These are phyloP conservation scores for Gymnocephalus cernua DNA, from an alignment of 2,113 vertebrate species.

Conservation along the genomic window DNA sequence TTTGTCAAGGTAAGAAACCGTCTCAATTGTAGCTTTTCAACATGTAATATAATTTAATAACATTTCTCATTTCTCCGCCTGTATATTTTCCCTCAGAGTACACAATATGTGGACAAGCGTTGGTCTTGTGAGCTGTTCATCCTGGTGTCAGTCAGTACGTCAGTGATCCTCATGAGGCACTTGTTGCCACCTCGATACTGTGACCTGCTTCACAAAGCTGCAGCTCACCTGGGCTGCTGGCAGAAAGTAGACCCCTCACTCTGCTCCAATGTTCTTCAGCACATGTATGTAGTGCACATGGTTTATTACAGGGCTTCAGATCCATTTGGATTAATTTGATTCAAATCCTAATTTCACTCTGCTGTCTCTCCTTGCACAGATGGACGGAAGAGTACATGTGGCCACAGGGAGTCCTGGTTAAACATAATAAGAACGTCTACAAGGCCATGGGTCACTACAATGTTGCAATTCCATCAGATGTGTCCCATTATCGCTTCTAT, in stretches of 20 bases:
- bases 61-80: background rate
- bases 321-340: background rate
- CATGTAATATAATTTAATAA: background rate
- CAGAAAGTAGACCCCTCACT: slow-evolving; percentile 97
- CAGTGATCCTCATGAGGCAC: slow-evolving; percentile 96
- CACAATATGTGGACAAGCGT: slow-evolving; percentile 97
- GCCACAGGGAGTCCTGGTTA: slow-evolving; percentile 97
- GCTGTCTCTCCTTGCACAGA: slow-evolving; percentile 75
- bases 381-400: slow-evolving; percentile 99
- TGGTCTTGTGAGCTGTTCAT: slow-evolving; percentile 99
- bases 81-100: slow-evolving; percentile 85
- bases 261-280: slow-evolving; percentile 97
- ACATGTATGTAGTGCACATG: slow-evolving; percentile 86
- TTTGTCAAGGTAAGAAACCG: slow-evolving; percentile 92
- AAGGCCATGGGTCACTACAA: slow-evolving; percentile 99
- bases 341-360: background rate
- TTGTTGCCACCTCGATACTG: slow-evolving; percentile 95
- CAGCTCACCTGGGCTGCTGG: slow-evolving; percentile 98
- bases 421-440: slow-evolving; percentile 99
- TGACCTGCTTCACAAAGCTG: slow-evolving; percentile 96
- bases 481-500: slow-evolving; percentile 98
- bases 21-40: background rate
- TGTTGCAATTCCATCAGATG: slow-evolving; percentile 96
- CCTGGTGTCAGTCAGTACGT: slow-evolving; percentile 95
- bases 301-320: background rate